Conservation (phyloP, 2,888 invertebrate species). For the Heliconius charithonia region DNA sequence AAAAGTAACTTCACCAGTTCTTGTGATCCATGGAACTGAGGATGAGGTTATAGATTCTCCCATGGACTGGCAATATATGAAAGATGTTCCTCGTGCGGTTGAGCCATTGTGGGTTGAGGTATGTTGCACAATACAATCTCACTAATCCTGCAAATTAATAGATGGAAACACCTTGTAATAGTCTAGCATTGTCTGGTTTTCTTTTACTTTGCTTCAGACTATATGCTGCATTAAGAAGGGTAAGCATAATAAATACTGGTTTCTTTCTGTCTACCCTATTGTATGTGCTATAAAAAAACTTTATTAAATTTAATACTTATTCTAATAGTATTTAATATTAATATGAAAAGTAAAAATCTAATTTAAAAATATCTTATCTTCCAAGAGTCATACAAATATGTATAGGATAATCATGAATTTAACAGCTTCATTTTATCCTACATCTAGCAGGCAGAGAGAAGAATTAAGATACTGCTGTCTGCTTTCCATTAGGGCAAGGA, state of each 20-base stretch:
- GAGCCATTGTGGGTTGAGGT: slow-evolving; percentile 98
- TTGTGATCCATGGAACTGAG: slow-evolving; percentile 99
- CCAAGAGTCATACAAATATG: too few species aligned
- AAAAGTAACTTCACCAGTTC: slow-evolving; percentile 97
- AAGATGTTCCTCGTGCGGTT: slow-evolving; percentile 96
- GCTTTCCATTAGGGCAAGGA: too few species aligned
- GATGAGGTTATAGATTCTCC: slow-evolving; percentile 99
- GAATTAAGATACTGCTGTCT: too few species aligned
- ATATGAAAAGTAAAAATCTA: too few species aligned
- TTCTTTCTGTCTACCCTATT: too few species aligned
- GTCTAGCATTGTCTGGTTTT: neutral
- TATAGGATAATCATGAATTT: too few species aligned
- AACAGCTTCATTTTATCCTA: too few species aligned
- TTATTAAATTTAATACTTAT: too few species aligned
- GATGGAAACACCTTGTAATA: neutral
- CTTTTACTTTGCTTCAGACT: neutral
- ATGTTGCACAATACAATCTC: slow-evolving; percentile 2
- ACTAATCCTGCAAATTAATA: neutral
- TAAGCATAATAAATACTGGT: neutral
- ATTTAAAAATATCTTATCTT: too few species aligned
- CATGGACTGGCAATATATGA: slow-evolving; percentile 99
- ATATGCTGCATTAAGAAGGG: neutral
- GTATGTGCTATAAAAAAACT: too few species aligned
- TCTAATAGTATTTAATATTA: too few species aligned
- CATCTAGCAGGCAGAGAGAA: too few species aligned